Conservation (phyloP, 2,797 vertebrate genomes). For the Enteromius fasciolatus region DNA sequence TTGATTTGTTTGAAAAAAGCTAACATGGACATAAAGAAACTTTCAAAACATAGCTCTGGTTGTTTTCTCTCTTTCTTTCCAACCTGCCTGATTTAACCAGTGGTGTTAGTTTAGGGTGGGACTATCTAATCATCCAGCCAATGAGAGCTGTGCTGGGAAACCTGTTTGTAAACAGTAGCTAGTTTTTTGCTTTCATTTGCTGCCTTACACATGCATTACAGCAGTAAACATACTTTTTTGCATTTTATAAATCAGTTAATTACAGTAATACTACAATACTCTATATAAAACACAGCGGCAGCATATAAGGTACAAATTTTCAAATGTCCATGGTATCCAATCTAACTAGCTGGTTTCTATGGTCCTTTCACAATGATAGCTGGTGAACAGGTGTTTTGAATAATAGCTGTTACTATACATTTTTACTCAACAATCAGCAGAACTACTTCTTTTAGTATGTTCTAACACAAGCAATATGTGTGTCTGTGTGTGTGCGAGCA, state of each 20-base stretch:
- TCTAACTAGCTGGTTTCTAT: not conserved
- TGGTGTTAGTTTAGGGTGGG: not conserved
- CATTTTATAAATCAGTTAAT: not conserved
- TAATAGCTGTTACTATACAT: not conserved
- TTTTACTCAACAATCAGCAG: not conserved
- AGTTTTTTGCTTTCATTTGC: not conserved
- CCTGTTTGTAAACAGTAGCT: not conserved
- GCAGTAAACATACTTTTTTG: not conserved
- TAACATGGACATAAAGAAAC: not conserved
- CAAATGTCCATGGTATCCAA: not conserved
- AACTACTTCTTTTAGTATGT: not conserved
- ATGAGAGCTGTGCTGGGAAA: constrained; percentile 4
- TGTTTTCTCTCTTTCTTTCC: not conserved
- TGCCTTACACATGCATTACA: not conserved
- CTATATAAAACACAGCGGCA: not conserved
- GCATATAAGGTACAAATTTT: not conserved
- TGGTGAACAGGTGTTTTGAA: not conserved
- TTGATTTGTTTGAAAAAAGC: not conserved
- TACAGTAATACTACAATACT: not conserved
- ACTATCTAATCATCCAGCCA: not conserved
- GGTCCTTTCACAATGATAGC: not conserved
- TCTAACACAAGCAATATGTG: constrained; percentile 1
- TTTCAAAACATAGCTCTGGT: not conserved
- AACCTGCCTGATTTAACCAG: not conserved
- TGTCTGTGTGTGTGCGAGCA: not conserved